Conservation (phyloP, 1,140 invertebrate species). For the Drosophila bocqueti region DNA sequence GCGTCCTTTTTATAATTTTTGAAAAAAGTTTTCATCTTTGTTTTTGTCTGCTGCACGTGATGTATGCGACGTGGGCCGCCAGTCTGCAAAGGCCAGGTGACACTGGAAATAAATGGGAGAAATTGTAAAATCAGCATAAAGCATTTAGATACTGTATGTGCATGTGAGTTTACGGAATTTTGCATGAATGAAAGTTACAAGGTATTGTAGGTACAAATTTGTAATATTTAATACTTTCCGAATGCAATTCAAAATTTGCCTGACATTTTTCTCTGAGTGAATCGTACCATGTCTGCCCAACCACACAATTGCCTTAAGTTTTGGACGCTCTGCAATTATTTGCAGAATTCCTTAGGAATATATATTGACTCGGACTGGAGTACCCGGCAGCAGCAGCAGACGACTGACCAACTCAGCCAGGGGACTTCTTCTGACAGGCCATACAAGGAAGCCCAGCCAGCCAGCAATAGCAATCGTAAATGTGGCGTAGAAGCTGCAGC, state of each 20-base stretch:
- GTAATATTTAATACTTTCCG: background rate
- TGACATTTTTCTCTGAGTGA: constrained; percentile 5
- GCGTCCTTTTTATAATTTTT: constrained; percentile 9
- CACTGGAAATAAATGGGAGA: constrained; percentile 2
- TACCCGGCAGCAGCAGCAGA: constrained; percentile 39
- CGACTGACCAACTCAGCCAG: constrained; percentile 31
- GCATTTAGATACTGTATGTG: background rate
- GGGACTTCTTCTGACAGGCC: constrained; percentile 62
- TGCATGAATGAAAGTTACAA: background rate
- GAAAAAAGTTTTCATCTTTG: constrained; percentile 12
- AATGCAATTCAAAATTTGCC: background rate
- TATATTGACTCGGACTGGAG: constrained; percentile 77
- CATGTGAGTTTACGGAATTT: background rate
- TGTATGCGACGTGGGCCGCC: constrained; percentile 62
- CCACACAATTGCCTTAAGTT: constrained; percentile 82
- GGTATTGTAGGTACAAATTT: background rate
- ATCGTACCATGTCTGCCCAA: constrained; percentile 13
- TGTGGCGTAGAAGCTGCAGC: constrained; percentile 16
- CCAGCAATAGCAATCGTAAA: constrained; percentile 34
- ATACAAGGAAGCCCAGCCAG: constrained; percentile 71
- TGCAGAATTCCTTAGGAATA: constrained; percentile 84
- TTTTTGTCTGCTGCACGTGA: constrained; percentile 66
- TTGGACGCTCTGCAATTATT: constrained; percentile 76
- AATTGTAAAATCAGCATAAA: background rate
- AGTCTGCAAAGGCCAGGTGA: constrained; percentile 2